Evolutionary conservation across 1,140 invertebrate species (phyloP).

Genomic region (Drosophila ficusphila): DNA sequence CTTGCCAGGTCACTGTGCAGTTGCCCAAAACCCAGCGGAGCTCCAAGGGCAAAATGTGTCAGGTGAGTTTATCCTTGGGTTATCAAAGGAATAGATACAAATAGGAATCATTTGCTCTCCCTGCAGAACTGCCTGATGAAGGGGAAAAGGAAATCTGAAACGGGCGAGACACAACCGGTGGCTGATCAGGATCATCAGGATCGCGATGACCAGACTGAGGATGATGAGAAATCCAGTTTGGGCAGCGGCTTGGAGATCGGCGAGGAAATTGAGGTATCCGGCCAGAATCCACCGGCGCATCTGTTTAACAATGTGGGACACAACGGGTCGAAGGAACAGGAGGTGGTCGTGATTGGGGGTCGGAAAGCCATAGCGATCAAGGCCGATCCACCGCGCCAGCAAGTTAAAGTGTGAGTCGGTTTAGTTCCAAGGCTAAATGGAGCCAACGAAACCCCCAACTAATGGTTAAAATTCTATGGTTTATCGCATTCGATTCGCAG

Average conservation of each 20-base stretch:
- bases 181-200: neutral
- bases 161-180: neutral
- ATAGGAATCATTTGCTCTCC: neutral
- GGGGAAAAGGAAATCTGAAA: neutral
- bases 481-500: conserved; percentile 6
- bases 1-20: conserved; percentile 3
- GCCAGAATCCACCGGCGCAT: conserved; percentile 34
- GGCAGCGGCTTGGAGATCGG: conserved; percentile 21
- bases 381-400: conserved; percentile 6
- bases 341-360: conserved; percentile 54
- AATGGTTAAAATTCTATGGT: neutral
- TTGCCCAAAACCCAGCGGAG: neutral
- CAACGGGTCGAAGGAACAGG: conserved; percentile 17
- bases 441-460: neutral
- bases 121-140: conserved; percentile 4
- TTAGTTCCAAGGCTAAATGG: conserved; percentile 5
- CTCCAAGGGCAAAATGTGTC: conserved; percentile 12
- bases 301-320: conserved; percentile 12
- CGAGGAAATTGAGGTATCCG: conserved; percentile 36
- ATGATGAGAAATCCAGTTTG: conserved; percentile 5
- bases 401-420: conserved; percentile 64
- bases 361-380: conserved; percentile 54
- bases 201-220: neutral
- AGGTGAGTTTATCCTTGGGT: too few relatives aligned
- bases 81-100: too few relatives aligned